These are phyloP conservation scores for Vireo griseus DNA, from an alignment of 2,797 vertebrate genomes.

Conservation along the genomic window DNA sequence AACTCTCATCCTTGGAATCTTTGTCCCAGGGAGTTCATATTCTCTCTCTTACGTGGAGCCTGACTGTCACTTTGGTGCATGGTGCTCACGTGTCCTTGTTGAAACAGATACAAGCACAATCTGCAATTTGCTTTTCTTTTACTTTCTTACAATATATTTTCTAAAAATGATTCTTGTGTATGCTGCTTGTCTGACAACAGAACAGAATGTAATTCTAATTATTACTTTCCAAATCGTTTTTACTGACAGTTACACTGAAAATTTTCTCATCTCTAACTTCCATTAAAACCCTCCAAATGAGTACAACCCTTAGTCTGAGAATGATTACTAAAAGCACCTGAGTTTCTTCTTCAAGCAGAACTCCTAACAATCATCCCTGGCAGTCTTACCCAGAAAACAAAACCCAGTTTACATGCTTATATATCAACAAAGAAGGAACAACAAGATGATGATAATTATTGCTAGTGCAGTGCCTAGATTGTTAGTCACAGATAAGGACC, in stretches of 20 bases:
- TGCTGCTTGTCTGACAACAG: neutral
- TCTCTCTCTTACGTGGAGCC: neutral
- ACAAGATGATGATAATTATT: constrained; percentile 30
- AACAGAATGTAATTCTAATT: neutral
- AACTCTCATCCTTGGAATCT: neutral
- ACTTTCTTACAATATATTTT: neutral
- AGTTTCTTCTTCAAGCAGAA: neutral
- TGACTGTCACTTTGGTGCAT: neutral
- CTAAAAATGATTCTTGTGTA: neutral
- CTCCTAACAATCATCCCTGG: neutral
- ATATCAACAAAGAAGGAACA: constrained; percentile 45
- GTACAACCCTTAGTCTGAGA: neutral
- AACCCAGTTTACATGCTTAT: constrained; percentile 48
- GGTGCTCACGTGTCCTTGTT: neutral
- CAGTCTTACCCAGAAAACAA: constrained; percentile 23
- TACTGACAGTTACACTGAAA: neutral
- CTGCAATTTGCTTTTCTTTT: neutral
- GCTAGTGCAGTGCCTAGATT: neutral
- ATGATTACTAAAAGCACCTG: neutral
- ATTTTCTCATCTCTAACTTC: neutral
- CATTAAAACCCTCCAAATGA: neutral
- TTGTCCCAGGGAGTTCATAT: neutral
- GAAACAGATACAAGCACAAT: neutral
- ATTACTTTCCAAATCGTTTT: neutral
- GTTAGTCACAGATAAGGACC: constrained; percentile 15